Evolutionary conservation across 2,113 vertebrate genomes (phyloP).

Genomic region (Paralichthys olivaceus): DNA sequence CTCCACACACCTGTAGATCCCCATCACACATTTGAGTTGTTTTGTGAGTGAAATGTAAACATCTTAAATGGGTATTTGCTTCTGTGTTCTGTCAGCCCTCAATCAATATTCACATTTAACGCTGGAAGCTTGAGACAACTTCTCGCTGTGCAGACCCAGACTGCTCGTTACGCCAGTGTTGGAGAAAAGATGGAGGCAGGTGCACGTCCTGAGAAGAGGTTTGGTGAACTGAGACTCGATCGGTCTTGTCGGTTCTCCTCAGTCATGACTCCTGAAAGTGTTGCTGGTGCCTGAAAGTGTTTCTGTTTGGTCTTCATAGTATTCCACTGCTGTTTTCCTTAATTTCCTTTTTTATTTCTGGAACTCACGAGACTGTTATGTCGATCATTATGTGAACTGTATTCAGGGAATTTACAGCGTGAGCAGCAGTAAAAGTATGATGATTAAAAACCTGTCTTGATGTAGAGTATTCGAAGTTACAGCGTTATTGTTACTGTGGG

Average conservation of each 20-base stretch:
- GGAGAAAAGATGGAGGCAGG: constrained; percentile 2
- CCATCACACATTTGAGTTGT: constrained; percentile 15
- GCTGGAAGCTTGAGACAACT: constrained; percentile 32
- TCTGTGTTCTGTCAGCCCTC: constrained; percentile 30
- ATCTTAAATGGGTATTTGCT: constrained; percentile 27
- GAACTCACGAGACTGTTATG: constrained; percentile 33
- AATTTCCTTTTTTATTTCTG: neutral
- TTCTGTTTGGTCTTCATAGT: constrained; percentile 25
- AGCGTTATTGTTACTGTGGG: constrained; percentile 15
- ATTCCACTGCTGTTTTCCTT: constrained; percentile 32
- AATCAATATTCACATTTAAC: constrained; percentile 37
- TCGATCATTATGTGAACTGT: constrained; percentile 20
- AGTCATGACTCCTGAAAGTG: constrained; percentile 8
- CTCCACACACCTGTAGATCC: constrained; percentile 30
- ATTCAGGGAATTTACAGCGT: constrained; percentile 43
- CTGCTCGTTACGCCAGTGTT: neutral
- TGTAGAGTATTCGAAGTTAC: constrained; percentile 1
- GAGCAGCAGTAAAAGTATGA: constrained; percentile 6
- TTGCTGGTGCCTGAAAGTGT: neutral
- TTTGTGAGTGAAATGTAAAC: constrained; percentile 24
- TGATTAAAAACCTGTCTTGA: constrained; percentile 13
- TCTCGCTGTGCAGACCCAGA: constrained; percentile 37
- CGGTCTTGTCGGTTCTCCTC: constrained; percentile 10
- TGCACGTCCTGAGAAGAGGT: constrained; percentile 6
- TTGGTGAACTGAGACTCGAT: neutral